Evolutionary conservation across 2,797 vertebrate genomes (phyloP).

Genomic region (Sternotherus odoratus): DNA sequence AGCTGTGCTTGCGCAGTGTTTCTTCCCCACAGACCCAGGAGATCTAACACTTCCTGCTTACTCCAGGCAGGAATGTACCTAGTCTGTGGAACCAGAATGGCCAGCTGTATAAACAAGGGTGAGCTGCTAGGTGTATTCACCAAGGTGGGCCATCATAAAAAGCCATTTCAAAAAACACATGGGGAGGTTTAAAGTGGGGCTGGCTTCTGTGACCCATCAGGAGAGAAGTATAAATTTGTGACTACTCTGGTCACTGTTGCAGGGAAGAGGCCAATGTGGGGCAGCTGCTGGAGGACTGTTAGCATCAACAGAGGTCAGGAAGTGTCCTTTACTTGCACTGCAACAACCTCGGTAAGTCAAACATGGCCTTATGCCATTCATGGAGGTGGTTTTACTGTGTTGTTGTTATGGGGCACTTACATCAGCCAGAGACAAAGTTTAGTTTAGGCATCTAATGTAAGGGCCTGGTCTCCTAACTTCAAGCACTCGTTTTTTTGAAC

Average conservation of each 20-base stretch:
- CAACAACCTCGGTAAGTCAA: not conserved
- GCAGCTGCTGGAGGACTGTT: not conserved
- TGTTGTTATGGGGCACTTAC: not conserved
- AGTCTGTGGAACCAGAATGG: not conserved
- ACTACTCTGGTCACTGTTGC: not conserved
- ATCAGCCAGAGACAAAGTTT: not conserved
- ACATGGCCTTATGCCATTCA: not conserved
- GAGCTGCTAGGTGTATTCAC: not conserved
- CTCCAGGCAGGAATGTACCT: not conserved
- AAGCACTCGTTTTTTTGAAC: not conserved
- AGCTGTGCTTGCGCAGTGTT: not conserved
- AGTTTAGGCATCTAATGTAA: not conserved
- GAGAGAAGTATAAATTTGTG: not conserved
- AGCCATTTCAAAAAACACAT: not conserved
- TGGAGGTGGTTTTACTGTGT: not conserved
- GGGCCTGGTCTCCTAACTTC: not conserved
- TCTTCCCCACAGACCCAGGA: not conserved
- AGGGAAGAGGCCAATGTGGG: not conserved
- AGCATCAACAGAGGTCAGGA: not conserved
- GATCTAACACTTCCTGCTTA: not conserved
- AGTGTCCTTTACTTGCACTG: not conserved
- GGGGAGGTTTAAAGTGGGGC: not conserved
- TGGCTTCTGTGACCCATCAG: no score
- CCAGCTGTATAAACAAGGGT: not conserved
- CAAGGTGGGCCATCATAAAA: not conserved